These are phyloP conservation scores for Corythornis cristatus DNA, from an alignment of 2,113 vertebrate species.

Conservation along the genomic window DNA sequence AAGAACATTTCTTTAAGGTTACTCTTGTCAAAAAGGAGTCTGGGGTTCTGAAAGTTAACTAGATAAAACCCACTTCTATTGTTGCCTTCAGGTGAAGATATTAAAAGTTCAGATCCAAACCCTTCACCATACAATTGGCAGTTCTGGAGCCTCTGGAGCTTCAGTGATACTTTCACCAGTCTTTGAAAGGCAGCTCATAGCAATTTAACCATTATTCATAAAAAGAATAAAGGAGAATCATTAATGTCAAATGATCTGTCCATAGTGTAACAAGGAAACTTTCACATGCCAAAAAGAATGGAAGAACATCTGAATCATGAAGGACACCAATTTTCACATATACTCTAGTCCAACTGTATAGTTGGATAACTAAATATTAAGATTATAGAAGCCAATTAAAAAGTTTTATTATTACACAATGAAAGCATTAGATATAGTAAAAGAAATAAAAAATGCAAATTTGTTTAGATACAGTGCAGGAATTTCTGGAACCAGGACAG, in stretches of 20 bases:
- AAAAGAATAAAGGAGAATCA: background rate
- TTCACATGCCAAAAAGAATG: background rate
- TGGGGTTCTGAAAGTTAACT: background rate
- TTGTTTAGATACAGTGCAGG: background rate
- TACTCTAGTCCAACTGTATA: accelerated
- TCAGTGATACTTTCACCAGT: background rate
- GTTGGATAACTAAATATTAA: background rate
- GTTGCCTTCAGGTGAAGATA: background rate
- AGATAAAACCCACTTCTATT: background rate
- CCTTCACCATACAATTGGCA: background rate
- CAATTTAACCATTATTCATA: background rate
- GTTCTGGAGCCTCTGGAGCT: background rate
- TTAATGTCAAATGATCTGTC: background rate
- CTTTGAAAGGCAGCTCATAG: background rate
- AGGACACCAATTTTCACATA: background rate
- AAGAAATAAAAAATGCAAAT: background rate
- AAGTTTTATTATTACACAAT: background rate
- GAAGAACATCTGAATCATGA: background rate
- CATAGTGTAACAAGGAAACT: background rate
- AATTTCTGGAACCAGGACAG: background rate
- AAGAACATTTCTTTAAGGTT: background rate
- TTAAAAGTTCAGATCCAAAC: background rate
- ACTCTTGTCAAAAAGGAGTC: background rate
- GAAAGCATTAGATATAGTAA: background rate
- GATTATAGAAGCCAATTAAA: background rate